Evolutionary conservation across 2,113 vertebrate species (phyloP), one percentile per base, ranked within the genome.

Genomic region (Sialia sialis): DNA sequence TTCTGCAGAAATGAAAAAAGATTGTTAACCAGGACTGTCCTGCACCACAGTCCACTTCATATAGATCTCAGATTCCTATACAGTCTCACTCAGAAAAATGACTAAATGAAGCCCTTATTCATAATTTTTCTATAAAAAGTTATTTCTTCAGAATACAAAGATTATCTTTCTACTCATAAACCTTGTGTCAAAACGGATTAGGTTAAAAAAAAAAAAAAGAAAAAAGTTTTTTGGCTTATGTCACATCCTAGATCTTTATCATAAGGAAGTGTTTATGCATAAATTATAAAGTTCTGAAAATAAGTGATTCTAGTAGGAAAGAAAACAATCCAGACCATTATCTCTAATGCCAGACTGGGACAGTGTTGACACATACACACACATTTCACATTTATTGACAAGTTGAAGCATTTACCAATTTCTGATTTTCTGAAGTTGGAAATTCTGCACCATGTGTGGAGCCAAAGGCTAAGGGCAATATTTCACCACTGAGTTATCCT

Each of bases 401-500:
- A 74, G 84, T 66, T 93, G 81, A 68, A 91, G 23, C 12, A 0
- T 90, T 95, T 76, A 93, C 89, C 75, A 79, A 41, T 93, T 90
- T 84, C 62, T 86, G 15, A 74, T 84, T 85, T 93, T 90, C 74
- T 89, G 23, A 93, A 82, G 62, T 52, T 77, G 90, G 75, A 84
- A 95, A 91, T 72, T 30, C 82, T 51, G 68, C 83, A 51, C 64
- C 30, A 60, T 26, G 34, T 59, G 59, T 36, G 60, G 54, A 94
- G 86, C 88, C 78, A 93, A 95, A 95, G 80, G 79, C 92, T 94
- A 79, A 56, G 68, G 70, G 64, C 81, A 93, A 27, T 96, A 94
- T 96, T 96, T 97, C 94, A 97, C 41, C 59, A 55, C 58, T 72
- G 72, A 96, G 79, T 89, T 73, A 82, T 80, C 85, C 78, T 64